Percentiles rank a stretch among this genome's conserved stretches.
These are phyloP conservation scores for Serripes groenlandicus DNA, from an alignment of 2,888 invertebrate genomes.

Conservation along the genomic window DNA sequence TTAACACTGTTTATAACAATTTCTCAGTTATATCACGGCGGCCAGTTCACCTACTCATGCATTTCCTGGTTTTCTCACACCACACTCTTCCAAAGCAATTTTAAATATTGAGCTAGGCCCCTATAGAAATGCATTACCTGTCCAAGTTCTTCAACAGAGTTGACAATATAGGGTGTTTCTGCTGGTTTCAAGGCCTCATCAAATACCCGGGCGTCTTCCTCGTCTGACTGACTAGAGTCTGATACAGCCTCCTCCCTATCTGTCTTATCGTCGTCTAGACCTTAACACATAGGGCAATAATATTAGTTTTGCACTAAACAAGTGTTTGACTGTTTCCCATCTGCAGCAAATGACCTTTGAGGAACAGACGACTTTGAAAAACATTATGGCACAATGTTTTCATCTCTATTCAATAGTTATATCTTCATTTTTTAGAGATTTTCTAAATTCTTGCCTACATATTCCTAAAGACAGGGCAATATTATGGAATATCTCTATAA, in stretches of 20 bases:
- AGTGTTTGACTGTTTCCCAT: not conserved
- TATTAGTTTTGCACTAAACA: not conserved
- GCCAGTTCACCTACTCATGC: too few species aligned
- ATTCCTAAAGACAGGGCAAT: too few species aligned
- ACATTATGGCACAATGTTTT: too few species aligned
- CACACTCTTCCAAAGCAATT: not conserved
- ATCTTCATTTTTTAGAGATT: too few species aligned
- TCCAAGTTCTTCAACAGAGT: conserved; percentile 89
- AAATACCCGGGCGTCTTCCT: conserved; percentile 87
- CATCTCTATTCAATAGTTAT: too few species aligned
- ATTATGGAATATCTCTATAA: too few species aligned
- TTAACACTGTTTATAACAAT: too few species aligned
- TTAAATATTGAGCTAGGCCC: not conserved
- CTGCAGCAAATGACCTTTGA: not conserved
- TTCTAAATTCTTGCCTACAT: too few species aligned
- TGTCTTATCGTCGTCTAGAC: conserved; percentile 91
- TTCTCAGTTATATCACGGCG: too few species aligned
- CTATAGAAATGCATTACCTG: conserved; percentile 73
- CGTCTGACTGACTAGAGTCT: conserved; percentile 89
- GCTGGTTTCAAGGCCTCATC: conserved; percentile 85
- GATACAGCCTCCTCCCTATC: conserved; percentile 87
- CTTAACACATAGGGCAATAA: conserved; percentile 87
- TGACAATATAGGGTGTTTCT: conserved; percentile 89
- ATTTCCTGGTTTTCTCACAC: too few species aligned
- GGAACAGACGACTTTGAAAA: not conserved